Evolutionary conservation across 2,797 vertebrate species (phyloP).

Genomic region (Chiloscyllium punctatum): DNA sequence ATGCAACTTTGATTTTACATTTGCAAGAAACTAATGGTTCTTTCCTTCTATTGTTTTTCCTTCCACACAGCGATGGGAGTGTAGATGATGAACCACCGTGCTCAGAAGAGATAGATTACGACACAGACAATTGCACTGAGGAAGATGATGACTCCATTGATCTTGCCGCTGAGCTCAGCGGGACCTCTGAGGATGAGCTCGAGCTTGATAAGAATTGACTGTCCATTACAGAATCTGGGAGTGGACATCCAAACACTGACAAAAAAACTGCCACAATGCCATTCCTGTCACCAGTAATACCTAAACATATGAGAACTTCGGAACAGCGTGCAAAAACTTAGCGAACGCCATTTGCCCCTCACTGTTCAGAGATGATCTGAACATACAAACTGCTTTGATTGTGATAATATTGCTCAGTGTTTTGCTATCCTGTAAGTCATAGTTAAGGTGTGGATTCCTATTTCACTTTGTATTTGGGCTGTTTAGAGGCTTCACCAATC

Average conservation of each 20-base stretch:
- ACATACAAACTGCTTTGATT: not conserved
- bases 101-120: constrained; percentile 74
- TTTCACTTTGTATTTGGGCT: not conserved
- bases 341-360: not conserved
- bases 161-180: constrained; percentile 53
- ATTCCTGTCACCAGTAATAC: not conserved
- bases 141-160: constrained; percentile 49
- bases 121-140: constrained; percentile 51
- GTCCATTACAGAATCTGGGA: not conserved
- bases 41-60: not conserved
- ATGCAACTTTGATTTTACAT: not conserved
- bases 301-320: not conserved
- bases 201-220: not conserved
- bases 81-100: constrained; percentile 78
- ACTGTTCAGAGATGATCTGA: not conserved
- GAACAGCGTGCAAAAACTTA: not conserved
- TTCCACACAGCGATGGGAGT: constrained; percentile 54
- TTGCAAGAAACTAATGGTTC: not conserved
- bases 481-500: not conserved
- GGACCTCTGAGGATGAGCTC: constrained; percentile 38
- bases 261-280: not conserved
- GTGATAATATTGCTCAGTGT: not conserved
- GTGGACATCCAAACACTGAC: not conserved
- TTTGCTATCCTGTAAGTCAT: not conserved
- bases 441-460: not conserved